These are phyloP conservation scores for Ochropleura leucogaster DNA, from an alignment of 2,888 invertebrate genomes.

Conservation along the genomic window DNA sequence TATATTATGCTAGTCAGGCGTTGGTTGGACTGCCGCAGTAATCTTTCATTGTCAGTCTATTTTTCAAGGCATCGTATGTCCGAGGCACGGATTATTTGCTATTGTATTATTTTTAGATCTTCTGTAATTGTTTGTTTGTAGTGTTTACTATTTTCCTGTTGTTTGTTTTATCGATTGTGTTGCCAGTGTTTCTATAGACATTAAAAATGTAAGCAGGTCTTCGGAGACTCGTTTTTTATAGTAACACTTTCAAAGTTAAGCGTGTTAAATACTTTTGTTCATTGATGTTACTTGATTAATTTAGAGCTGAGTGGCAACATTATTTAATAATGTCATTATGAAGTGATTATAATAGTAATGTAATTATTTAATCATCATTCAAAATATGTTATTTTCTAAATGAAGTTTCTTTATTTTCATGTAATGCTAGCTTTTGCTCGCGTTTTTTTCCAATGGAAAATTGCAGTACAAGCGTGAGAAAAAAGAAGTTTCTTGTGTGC, in stretches of 20 bases:
- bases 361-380: conserved; percentile 10
- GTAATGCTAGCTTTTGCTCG: too few relatives aligned
- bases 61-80: conserved; percentile 61
- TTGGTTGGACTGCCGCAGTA: conserved; percentile 33
- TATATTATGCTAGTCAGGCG: conserved; percentile 64
- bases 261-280: not conserved
- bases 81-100: conserved; percentile 55
- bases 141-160: conserved; percentile 30
- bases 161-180: conserved; percentile 8
- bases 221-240: not conserved
- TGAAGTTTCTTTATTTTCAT: too few relatives aligned
- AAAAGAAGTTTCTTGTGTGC: too few relatives aligned
- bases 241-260: not conserved
- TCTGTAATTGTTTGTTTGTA: conserved; percentile 24
- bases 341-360: not conserved
- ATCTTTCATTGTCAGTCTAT: conserved; percentile 67
- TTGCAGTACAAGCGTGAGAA: too few relatives aligned
- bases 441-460: too few relatives aligned
- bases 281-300: not conserved
- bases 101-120: conserved; percentile 62
- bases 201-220: not conserved
- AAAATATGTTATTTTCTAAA: not conserved
- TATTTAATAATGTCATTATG: not conserved
- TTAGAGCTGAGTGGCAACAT: not conserved
- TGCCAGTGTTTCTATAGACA: too few relatives aligned